A percentile compares a stretch with the other conserved stretches of the same genome.
Evolutionary conservation across 2,113 vertebrate genomes (phyloP).

Genomic region (Oxyura jamaicensis): DNA sequence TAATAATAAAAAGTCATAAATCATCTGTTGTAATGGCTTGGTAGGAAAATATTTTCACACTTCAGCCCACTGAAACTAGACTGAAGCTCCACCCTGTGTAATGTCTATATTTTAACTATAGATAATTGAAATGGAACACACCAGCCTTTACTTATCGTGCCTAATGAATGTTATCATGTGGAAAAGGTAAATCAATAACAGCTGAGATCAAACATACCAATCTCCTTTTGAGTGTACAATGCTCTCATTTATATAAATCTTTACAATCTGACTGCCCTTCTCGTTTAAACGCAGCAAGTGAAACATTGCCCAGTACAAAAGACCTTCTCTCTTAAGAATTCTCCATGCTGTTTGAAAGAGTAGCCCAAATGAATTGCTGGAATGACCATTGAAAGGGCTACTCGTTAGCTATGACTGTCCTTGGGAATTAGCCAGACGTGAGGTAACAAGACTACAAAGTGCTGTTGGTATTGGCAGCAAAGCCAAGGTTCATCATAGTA

Average conservation of each 20-base stretch:
- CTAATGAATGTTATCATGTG: slow-evolving; percentile 76
- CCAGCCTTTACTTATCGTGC: slow-evolving; percentile 63
- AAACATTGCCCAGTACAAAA: slow-evolving; percentile 21
- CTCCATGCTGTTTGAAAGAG: slow-evolving; percentile 30
- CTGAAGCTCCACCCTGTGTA: slow-evolving; percentile 47
- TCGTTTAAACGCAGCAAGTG: background rate
- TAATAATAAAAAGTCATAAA: background rate
- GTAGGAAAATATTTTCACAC: slow-evolving; percentile 60
- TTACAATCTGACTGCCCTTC: slow-evolving; percentile 49
- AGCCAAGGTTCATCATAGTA: slow-evolving; percentile 60
- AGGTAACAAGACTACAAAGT: slow-evolving; percentile 55
- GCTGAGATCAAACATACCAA: slow-evolving; percentile 75
- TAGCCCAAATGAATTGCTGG: slow-evolving; percentile 54
- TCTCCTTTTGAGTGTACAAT: slow-evolving; percentile 73
- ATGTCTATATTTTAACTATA: slow-evolving; percentile 57
- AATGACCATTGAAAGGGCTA: slow-evolving; percentile 56
- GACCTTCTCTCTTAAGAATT: slow-evolving; percentile 50
- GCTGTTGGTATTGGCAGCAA: slow-evolving; percentile 68
- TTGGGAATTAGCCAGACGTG: slow-evolving; percentile 63
- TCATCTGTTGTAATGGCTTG: slow-evolving; percentile 28
- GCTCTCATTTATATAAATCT: slow-evolving; percentile 77
- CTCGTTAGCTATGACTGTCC: slow-evolving; percentile 62
- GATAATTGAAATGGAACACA: slow-evolving; percentile 71
- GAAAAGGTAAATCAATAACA: slow-evolving; percentile 78
- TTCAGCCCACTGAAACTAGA: slow-evolving; percentile 54